Percentiles rank a stretch among this genome's conserved stretches.
Evolutionary conservation across 2,113 vertebrate genomes (phyloP).

Genomic region (Otocyon megalotis): DNA sequence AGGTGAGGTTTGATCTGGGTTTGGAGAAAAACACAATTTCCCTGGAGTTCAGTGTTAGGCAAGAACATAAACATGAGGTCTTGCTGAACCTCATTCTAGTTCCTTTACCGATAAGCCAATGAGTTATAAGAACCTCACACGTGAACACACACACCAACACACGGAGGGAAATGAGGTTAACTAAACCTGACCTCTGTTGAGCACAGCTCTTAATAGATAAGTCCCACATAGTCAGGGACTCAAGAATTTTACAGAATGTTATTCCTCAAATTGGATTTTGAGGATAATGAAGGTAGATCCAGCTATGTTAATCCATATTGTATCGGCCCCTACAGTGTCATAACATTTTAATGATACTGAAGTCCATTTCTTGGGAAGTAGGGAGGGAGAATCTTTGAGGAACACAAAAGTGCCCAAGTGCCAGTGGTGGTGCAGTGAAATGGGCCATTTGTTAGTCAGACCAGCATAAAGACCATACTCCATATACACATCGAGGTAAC

Average conservation of each 20-base stretch:
- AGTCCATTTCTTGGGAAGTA: background rate
- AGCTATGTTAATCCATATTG: background rate
- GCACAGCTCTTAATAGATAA: background rate
- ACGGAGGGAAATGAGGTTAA: background rate
- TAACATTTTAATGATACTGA: background rate
- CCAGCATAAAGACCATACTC: background rate
- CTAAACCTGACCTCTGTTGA: background rate
- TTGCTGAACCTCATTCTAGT: background rate
- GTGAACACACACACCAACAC: background rate
- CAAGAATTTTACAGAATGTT: background rate
- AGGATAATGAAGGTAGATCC: background rate
- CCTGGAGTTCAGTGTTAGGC: background rate
- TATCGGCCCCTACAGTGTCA: background rate
- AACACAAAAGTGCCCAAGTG: background rate
- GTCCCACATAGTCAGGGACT: background rate
- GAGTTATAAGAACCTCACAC: background rate
- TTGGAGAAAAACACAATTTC: background rate
- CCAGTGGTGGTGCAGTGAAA: background rate
- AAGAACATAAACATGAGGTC: background rate
- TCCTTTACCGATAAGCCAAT: background rate
- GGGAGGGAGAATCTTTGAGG: background rate
- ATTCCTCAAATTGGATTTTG: background rate
- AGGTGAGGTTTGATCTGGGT: background rate
- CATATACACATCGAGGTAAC: background rate
- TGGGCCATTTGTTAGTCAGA: background rate